These are phyloP conservation scores for Diabrotica balteata DNA, from an alignment of 2,888 invertebrate genomes.

Conservation along the genomic window DNA sequence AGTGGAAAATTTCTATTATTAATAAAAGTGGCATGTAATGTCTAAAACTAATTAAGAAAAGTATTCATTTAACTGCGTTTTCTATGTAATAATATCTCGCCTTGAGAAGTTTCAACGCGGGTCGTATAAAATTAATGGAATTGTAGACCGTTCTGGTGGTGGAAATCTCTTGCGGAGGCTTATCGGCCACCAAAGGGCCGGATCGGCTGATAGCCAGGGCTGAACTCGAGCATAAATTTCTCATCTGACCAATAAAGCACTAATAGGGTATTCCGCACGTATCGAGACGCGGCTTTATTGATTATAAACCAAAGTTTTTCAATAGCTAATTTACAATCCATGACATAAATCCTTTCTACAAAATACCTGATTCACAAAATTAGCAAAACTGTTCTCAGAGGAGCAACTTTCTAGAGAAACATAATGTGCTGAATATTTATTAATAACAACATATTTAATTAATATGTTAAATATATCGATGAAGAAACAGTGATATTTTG, in stretches of 20 bases:
- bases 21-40: slow-evolving; percentile 53
- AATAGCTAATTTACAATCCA: slow-evolving; percentile 18
- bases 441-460: too few relatives aligned
- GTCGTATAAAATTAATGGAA: slow-evolving; percentile 59
- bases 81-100: slow-evolving; percentile 54
- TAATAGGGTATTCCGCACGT: slow-evolving; percentile 18
- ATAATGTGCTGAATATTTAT: too few relatives aligned
- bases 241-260: slow-evolving; percentile 16
- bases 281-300: slow-evolving; percentile 5
- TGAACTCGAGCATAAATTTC: slow-evolving; percentile 28
- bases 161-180: slow-evolving; percentile 55
- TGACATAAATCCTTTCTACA: slow-evolving; percentile 4
- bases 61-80: slow-evolving; percentile 59
- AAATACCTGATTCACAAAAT: too few relatives aligned
- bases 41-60: slow-evolving; percentile 60
- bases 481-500: too few relatives aligned
- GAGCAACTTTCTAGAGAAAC: too few relatives aligned
- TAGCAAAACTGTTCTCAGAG: too few relatives aligned
- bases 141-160: slow-evolving; percentile 56
- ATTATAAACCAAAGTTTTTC: slow-evolving; percentile 11
- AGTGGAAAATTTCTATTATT: slow-evolving; percentile 19
- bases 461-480: too few relatives aligned
- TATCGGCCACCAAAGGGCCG: slow-evolving; percentile 53
- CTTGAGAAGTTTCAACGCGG: slow-evolving; percentile 54
- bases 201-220: slow-evolving; percentile 49